Evolutionary conservation across 2,888 invertebrate species (phyloP).

Genomic region (Caenorhabditis becei): DNA sequence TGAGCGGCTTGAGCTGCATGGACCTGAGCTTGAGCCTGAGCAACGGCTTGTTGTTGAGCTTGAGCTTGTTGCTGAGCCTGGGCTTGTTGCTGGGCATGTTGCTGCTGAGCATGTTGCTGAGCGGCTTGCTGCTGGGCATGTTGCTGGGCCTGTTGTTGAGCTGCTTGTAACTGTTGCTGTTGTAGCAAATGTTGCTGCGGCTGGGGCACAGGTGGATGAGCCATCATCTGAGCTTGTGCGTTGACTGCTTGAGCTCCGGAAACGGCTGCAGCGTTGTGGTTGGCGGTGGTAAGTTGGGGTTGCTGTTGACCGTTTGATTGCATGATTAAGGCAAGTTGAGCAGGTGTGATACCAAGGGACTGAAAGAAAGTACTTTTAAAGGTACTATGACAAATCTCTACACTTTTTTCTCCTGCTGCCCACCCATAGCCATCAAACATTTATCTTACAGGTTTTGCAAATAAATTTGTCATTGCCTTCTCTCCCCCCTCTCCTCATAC

Average conservation of each 20-base stretch:
- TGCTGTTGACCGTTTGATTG: conserved; percentile 23
- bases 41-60: conserved; percentile 1
- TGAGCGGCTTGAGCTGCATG: conserved; percentile 21
- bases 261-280: conserved; percentile 30
- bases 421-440: conserved; percentile 9
- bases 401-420: not conserved
- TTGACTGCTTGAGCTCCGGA: conserved; percentile 34
- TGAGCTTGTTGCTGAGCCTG: conserved; percentile 29
- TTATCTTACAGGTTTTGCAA: conserved; percentile 39
- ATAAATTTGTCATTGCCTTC: conserved; percentile 41
- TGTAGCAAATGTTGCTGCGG: conserved; percentile 26
- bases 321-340: conserved; percentile 34
- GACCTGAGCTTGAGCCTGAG: conserved; percentile 24
- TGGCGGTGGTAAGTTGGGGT: conserved; percentile 14
- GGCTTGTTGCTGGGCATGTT: conserved; percentile 19
- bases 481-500: conserved; percentile 18
- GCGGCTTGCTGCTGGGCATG: conserved; percentile 25
- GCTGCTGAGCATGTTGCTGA: conserved; percentile 29
- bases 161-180: conserved; percentile 9
- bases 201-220: conserved; percentile 42
- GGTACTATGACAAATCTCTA: too few relatives aligned
- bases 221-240: conserved; percentile 30
- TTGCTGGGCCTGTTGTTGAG: conserved; percentile 6
- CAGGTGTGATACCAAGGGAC: conserved; percentile 25
- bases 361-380: not conserved